Conservation (phyloP, 2,113 vertebrate genomes). For the Hemiscyllium ocellatum region DNA sequence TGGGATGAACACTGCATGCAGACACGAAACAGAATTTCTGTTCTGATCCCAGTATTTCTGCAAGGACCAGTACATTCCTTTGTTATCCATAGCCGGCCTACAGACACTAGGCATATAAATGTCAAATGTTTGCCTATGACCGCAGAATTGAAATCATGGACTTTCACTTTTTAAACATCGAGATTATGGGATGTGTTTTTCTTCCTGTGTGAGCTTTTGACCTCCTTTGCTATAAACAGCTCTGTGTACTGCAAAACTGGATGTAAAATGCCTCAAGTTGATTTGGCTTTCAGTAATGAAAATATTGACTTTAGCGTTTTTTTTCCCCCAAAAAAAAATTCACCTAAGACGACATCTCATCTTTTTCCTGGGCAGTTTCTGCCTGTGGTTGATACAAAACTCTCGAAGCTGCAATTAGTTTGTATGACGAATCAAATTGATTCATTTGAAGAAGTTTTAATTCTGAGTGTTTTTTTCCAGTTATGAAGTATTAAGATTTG, state of each 20-base stretch:
- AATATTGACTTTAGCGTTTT: slow-evolving; percentile 14
- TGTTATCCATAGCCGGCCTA: not conserved
- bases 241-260: slow-evolving; percentile 17
- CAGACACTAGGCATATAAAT: not conserved
- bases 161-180: not conserved
- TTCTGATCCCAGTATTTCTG: not conserved
- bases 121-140: slow-evolving; percentile 15
- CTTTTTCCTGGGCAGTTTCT: not conserved
- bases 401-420: not conserved
- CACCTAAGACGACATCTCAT: slow-evolving; percentile 12
- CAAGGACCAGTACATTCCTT: not conserved
- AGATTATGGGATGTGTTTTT: slow-evolving; percentile 2
- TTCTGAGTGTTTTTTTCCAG: not conserved
- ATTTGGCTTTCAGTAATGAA: slow-evolving; percentile 23
- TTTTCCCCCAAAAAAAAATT: not conserved
- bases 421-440: not conserved
- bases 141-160: slow-evolving; percentile 10
- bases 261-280: slow-evolving; percentile 17
- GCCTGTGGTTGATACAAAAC: not conserved
- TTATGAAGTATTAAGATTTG: not conserved
- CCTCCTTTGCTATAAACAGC: slow-evolving; percentile 25
- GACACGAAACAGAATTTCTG: not conserved
- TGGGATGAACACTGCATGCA: not conserved
- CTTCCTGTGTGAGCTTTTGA: not conserved
- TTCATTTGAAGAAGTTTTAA: not conserved